phyloP scores from a whole-genome alignment of 1,140 invertebrate species.

The Zaprionus gabonicus region DNA sequence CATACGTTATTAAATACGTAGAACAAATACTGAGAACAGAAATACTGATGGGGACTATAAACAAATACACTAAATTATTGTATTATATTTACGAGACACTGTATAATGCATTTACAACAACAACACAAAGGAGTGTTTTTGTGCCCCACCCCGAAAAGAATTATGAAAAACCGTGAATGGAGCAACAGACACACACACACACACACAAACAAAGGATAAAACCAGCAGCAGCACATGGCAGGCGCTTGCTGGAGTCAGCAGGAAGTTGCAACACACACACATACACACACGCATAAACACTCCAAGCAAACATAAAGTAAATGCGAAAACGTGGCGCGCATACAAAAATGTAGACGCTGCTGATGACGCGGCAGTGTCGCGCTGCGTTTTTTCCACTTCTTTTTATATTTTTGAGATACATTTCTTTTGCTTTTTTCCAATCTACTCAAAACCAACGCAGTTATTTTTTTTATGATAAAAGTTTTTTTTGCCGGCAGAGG shows the following conservation, averaged over 20 bases:
- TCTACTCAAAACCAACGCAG: conserved; percentile 27
- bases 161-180: conserved; percentile 11
- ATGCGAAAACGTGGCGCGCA: conserved; percentile 73
- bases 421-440: conserved; percentile 49
- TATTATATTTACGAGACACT: background rate
- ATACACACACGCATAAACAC: background rate
- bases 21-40: too few relatives aligned
- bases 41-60: too few relatives aligned
- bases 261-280: conserved; percentile 63
- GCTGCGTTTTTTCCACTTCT: background rate
- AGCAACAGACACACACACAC: conserved; percentile 64
- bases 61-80: background rate
- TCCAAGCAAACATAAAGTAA: conserved; percentile 39
- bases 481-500: conserved; percentile 43
- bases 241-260: conserved; percentile 53
- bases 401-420: conserved; percentile 52
- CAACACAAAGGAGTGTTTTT: conserved; percentile 61
- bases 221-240: conserved; percentile 38
- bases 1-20: too few relatives aligned
- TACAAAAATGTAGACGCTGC: conserved; percentile 54
- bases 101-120: conserved; percentile 23
- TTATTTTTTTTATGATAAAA: conserved; percentile 60
- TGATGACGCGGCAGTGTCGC: conserved; percentile 71
- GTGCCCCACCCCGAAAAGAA: conserved; percentile 20
- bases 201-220: conserved; percentile 63